phyloP scores from a whole-genome alignment of 2,797 vertebrate genomes.

The Salmo trutta region DNA sequence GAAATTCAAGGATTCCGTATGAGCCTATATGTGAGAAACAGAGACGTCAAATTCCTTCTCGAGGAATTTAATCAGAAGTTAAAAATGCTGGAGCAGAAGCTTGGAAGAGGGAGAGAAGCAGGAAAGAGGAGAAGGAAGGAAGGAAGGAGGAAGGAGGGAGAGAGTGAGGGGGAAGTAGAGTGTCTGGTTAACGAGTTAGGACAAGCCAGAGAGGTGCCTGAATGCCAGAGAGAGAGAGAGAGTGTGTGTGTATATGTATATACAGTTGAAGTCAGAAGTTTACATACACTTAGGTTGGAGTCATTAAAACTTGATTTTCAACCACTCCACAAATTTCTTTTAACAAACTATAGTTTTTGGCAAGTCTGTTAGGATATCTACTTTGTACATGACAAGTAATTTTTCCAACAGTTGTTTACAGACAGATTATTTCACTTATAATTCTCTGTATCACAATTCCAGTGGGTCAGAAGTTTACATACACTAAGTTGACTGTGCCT shows the following conservation, averaged over 20 bases:
- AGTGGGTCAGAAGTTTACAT: too few relatives aligned
- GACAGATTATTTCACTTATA: too few relatives aligned
- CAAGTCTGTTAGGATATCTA: too few relatives aligned
- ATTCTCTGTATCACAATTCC: too few relatives aligned
- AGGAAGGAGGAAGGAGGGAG: not conserved
- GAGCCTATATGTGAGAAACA: constrained; percentile 28
- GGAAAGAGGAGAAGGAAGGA: not conserved
- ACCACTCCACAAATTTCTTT: too few relatives aligned
- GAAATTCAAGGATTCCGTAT: not conserved
- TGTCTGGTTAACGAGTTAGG: constrained; percentile 34
- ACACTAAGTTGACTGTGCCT: too few relatives aligned
- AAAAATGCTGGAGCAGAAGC: constrained; percentile 20
- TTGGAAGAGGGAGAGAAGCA: not conserved
- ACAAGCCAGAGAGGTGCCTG: constrained; percentile 26
- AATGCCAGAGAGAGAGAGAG: not conserved
- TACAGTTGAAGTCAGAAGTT: too few relatives aligned
- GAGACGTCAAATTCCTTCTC: constrained; percentile 22
- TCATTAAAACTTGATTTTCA: too few relatives aligned
- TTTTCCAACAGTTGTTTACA: too few relatives aligned
- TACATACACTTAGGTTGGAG: too few relatives aligned
- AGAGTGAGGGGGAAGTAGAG: not conserved
- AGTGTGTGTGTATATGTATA: not conserved
- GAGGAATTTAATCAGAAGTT: constrained; percentile 58
- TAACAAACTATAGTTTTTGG: too few relatives aligned
- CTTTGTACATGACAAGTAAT: too few relatives aligned